Evolutionary conservation across 2,888 invertebrate genomes (phyloP).

Genomic region (Tryphoninae sp.): DNA sequence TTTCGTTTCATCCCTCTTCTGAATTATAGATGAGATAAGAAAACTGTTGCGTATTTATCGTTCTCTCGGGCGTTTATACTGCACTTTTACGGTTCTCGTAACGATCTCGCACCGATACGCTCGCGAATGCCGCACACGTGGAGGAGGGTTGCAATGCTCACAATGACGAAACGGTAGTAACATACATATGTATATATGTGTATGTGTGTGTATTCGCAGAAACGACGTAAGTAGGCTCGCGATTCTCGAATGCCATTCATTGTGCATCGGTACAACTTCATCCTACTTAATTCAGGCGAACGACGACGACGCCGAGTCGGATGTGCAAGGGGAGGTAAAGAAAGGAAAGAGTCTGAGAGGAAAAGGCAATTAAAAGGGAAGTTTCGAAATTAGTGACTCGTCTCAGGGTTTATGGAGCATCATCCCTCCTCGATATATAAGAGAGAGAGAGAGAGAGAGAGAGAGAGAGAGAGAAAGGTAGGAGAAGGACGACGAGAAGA

Average conservation of each 20-base stretch:
- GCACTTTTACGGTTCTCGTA: constrained; percentile 6
- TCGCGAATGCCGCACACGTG: not conserved
- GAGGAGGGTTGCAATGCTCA: constrained; percentile 10
- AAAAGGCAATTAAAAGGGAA: constrained; percentile 37
- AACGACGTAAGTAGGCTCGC: constrained; percentile 29
- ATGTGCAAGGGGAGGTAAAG: not conserved
- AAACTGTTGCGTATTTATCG: not conserved
- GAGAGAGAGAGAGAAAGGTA: not conserved
- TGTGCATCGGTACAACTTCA: constrained; percentile 49
- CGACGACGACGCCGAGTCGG: constrained; percentile 14
- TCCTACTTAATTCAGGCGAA: constrained; percentile 49
- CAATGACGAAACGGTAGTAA: not conserved
- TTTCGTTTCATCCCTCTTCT: not conserved
- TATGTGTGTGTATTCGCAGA: not conserved
- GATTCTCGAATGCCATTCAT: constrained; percentile 23
- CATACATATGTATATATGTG: not conserved
- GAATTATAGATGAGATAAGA: not conserved
- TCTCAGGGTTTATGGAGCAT: constrained; percentile 44
- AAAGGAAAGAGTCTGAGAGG: constrained; percentile 11
- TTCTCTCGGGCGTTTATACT: not conserved
- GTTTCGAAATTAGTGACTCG: constrained; percentile 47
- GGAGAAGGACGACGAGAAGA: not conserved
- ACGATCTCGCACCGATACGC: not conserved
- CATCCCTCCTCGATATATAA: constrained; percentile 23
- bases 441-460: not conserved